Percentiles rank a stretch among this genome's conserved stretches.
Evolutionary conservation across 2,113 vertebrate species (phyloP).

Genomic region (Eurystomus gularis): DNA sequence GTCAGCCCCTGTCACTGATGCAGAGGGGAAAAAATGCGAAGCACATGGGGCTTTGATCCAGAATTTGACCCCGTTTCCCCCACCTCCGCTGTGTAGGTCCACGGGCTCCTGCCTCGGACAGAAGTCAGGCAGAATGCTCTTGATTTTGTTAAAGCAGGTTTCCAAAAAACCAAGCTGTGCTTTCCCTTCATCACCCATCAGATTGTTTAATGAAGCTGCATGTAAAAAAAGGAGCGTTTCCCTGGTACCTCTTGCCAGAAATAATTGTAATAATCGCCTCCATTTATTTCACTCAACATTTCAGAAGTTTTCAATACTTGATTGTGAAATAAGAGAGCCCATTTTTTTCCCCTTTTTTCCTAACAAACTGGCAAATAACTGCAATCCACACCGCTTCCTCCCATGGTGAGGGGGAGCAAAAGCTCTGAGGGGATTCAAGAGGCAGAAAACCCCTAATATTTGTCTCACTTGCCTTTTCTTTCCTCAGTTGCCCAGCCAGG

Average conservation of each 20-base stretch:
- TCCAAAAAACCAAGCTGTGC: not conserved
- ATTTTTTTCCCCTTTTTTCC: not conserved
- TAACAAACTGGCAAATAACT: not conserved
- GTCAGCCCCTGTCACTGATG: not conserved
- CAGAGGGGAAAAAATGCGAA: not conserved
- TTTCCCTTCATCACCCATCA: not conserved
- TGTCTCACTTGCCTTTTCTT: not conserved
- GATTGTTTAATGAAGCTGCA: not conserved
- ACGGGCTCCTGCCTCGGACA: not conserved
- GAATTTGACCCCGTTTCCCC: not conserved
- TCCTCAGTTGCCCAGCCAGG: not conserved
- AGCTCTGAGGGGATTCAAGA: not conserved
- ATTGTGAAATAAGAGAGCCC: not conserved
- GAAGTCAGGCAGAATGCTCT: not conserved
- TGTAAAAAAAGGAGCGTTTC: not conserved
- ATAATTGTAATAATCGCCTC: not conserved
- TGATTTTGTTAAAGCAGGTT: not conserved
- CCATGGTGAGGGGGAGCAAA: not conserved
- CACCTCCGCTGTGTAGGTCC: not conserved
- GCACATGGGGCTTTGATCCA: not conserved
- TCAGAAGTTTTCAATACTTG: not conserved
- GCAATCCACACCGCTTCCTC: not conserved
- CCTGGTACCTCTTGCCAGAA: not conserved
- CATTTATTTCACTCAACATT: not conserved
- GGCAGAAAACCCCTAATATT: not conserved